Percentiles rank a stretch among this genome's conserved stretches.
Evolutionary conservation across 2,113 vertebrate genomes (phyloP).

Genomic region (Psophia crepitans): DNA sequence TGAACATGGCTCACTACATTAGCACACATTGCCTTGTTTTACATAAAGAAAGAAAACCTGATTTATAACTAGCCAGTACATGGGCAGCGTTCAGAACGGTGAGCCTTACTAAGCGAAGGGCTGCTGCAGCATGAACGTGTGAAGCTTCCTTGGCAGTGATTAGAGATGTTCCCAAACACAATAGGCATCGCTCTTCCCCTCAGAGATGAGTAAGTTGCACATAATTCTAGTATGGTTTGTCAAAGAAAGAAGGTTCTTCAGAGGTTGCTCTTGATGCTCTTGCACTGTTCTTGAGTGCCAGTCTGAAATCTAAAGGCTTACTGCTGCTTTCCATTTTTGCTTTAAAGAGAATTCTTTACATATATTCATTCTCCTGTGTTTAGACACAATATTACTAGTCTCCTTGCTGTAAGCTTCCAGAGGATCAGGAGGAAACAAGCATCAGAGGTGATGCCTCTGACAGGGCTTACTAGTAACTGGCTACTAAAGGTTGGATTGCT

Average conservation of each 20-base stretch:
- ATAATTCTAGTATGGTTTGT: background rate
- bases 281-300: background rate
- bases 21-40: background rate
- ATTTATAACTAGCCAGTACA: background rate
- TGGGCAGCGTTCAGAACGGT: background rate
- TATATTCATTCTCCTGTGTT: background rate
- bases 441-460: background rate
- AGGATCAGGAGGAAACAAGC: background rate
- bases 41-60: background rate
- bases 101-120: background rate
- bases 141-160: background rate
- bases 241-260: background rate
- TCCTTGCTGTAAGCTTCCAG: background rate
- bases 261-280: background rate
- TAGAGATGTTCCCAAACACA: background rate
- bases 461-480: background rate
- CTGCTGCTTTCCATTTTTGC: background rate
- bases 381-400: background rate
- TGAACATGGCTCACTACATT: background rate
- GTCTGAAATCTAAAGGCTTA: background rate
- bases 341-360: background rate
- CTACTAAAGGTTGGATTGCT: background rate
- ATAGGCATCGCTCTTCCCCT: background rate
- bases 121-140: background rate
- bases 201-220: background rate